Base-by-base conservation (phyloP, 2,113 vertebrate genomes). In the Chinchilla lanigera region DNA sequence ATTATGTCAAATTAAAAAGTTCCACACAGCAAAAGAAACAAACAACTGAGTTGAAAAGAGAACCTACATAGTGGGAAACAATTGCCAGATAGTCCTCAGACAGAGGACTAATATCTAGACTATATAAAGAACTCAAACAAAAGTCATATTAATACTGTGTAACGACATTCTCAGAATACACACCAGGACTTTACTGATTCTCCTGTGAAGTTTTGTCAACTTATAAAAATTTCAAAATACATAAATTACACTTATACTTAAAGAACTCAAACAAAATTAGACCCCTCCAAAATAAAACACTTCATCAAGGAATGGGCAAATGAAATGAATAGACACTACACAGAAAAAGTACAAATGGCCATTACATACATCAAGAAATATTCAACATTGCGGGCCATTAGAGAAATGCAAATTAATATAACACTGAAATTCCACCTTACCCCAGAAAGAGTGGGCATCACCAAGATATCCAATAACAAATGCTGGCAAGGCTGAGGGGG, bases 161-260 rank as follows among this genome's bases (percentile, higher is more conserved):
- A 73, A 88, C 38, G 94, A 86, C 41, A 73, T 60, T 77, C 50
- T 97, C 61, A 73, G 41, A 80, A 17, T 61, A 61, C 13, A 94
- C 24, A 87, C 38, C 50, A 71, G 28, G 67, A 61, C 44, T 86
- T 84, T 50, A 52, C 19, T 95, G 52, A 90, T 96, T 95, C 95
- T 44, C 73, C 35, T 80, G 35, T 54, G 50, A 95, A 56, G 5
- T 7, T 86, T 90, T 89, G 35, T 89, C 71, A 91, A 90, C 33
- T 91, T 38, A 90, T 56, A 65, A 91, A 96, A 89, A 83, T 77
- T 19, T 93, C 87, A 78, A 78, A 88, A 94, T 90, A 86, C 10
- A 69, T 84, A 90, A 90, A 38, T 81, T 69, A 96, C 95, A 92
- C 47, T 86, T 65, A 73, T 80, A 92, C 30, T 69, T 93, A 92